Evolutionary conservation across 2,113 vertebrate genomes (phyloP), one percentile per base, ranked within the genome.

Genomic region (Ibidorhyncha struthersii): DNA sequence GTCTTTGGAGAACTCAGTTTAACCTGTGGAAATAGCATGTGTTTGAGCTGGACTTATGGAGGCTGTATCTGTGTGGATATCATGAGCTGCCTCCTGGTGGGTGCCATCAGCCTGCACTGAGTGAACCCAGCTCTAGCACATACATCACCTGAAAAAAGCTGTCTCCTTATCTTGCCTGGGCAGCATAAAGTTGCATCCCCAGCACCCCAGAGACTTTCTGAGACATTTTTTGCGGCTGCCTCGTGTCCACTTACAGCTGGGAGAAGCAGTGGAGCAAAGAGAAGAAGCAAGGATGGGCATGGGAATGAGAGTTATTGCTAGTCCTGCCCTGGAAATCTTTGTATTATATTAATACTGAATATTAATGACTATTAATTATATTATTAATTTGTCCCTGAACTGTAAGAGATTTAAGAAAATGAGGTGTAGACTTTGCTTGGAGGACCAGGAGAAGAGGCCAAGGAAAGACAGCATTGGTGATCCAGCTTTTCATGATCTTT

Each of bases 101-200:
- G 4, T 30, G 34, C 84, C 49, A 27, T 27, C 50, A 74, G 8
- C 32, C 63, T 55, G 45, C 22, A 41, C 27, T 14, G 19, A 13
- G 19, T 26, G 58, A 78, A 61, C 23, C 23, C 66, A 66, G 11
- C 32, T 27, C 45, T 38, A 32, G 16, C 32, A 38, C 32, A 23
- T 0, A 3, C 0, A 1, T 29, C 15, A 16, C 15, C 26, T 1
- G 4, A 47, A 47, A 12, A 70, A 53, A 65, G 16, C 32, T 47
- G 20, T 52, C 25, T 11, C 50, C 50, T 71, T 49, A 34, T 41
- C 41, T 45, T 32, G 8, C 40, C 11, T 11, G 25, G 11, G 40
- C 27, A 89, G 59, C 59, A 56, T 27, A 18, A 17, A 43, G 17
- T 12, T 25, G 17, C 14, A 9, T 43, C 34, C 20, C 34, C 45